Evolutionary conservation across 2,888 invertebrate genomes (phyloP), one percentile per base, ranked within the genome.

Genomic region (Campaea margaritaria): DNA sequence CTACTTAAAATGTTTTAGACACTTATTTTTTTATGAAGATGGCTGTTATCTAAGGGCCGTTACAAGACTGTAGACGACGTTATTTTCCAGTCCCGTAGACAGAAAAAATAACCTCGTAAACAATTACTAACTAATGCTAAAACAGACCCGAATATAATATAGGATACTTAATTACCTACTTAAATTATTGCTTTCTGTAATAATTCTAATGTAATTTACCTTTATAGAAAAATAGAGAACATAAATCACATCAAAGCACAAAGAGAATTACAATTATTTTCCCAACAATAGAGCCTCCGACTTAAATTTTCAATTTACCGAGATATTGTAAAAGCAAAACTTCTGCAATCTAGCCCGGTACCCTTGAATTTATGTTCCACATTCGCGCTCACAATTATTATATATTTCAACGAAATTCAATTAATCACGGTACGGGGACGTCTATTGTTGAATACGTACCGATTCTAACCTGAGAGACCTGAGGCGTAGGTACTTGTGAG

Each of bases 401-500:
- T 57, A 57, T 62, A 48, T 48, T 57, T 56, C 34, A 50, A 38
- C 38, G 51, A 57, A 57, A 49, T 48, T 13, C 16, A 21, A 62
- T 64, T 53, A 64, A 51, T 65, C 61, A 57, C 38, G 47, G 69
- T 58, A 71, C 43, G 72, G 78, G 69, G 70, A 58, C 45, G 14
- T 58, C 45, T 57, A 58, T 66, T 66, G 55, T 66, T 14, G 48
- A 44, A 15, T 16, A 31, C 12, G 3, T n/a, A 36, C 36, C 34
- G 36, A 9, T 15, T 50, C 27, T 41, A 42, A 50, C 9, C 12
- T 36, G 36, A 36, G 4, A n/a, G 36, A n/a, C 36, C 36, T 36
- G 36, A 11, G 36, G 12, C 1, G 36, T n/a, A n/a, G n/a, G n/a
- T n/a, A n/a, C n/a, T n/a, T n/a, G n/a, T n/a, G n/a, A n/a, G n/a